Evolutionary conservation across 2,888 invertebrate genomes (phyloP), one percentile per base, ranked within the genome.

Genomic region (Pycnomerus fuliginosus): DNA sequence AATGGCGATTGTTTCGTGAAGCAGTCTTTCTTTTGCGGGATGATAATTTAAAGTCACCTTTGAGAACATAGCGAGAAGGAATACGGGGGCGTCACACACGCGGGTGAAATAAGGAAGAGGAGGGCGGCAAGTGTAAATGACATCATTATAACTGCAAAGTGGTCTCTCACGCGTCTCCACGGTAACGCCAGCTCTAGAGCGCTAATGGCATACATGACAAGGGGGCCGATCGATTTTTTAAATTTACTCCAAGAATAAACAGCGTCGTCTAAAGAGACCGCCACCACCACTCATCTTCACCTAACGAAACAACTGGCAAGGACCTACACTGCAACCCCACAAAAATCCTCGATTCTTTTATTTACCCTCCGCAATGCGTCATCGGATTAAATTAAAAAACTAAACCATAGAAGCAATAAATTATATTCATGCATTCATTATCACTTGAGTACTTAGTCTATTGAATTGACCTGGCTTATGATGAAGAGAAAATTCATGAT

Each of bases 71-170:
- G 25, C 15, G 16, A 10, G 32, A 34, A 39, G 49, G 49, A 32
- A 23, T 22, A 7, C 30, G 44, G 40, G 50, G 59, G 52, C 53
- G 56, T 60, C 67, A 68, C 67, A 70, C 65, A 69, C 66, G 68
- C 63, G 66, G 66, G 64, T 62, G 65, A 67, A 66, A 68, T 67
- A 67, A 68, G 69, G 67, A 70, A 62, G 66, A 61, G 65, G 58
- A 65, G 68, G 69, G 68, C 67, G 69, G 70, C 71, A 70, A 72
- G 73, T 73, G 73, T 71, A 73, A 73, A 73, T 73, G 73, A 72
- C 73, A 73, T 73, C 72, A 73, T 73, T 73, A 73, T 73, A 72
- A 72, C 71, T 71, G 72, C 72, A 72, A 72, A 73, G 71, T 72
- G 72, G 70, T 71, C 69, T 68, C 69, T 64, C 66, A 64, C 68